Evolutionary conservation across 2,888 invertebrate species (phyloP).

Genomic region (Fissipunctia ypsillon): DNA sequence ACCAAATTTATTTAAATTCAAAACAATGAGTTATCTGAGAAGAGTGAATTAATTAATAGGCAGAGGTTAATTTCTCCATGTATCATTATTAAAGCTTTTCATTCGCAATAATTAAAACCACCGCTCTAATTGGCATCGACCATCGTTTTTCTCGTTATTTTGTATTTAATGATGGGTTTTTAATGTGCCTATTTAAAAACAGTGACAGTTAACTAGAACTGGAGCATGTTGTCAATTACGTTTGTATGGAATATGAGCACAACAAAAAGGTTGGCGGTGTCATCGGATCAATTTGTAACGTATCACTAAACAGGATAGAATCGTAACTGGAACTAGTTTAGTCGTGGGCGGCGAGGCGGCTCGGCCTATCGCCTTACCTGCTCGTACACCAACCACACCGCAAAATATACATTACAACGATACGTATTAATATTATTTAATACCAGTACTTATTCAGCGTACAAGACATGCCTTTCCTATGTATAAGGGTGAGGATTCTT

Average conservation of each 20-base stretch:
- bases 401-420: slow-evolving; percentile 79
- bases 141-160: slow-evolving; percentile 49
- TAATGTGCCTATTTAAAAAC: slow-evolving; percentile 43
- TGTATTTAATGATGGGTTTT: slow-evolving; percentile 45
- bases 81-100: slow-evolving; percentile 46
- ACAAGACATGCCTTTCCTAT: neutral
- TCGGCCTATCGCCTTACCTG: slow-evolving; percentile 78
- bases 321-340: slow-evolving; percentile 76
- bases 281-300: slow-evolving; percentile 82
- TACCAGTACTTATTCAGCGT: slow-evolving; percentile 15
- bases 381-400: slow-evolving; percentile 72
- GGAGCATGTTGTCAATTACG: slow-evolving; percentile 43
- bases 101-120: slow-evolving; percentile 50
- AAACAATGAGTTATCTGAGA: slow-evolving; percentile 17
- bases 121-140: slow-evolving; percentile 43
- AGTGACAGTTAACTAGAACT: slow-evolving; percentile 24
- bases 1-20: slow-evolving; percentile 41
- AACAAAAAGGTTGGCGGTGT: slow-evolving; percentile 75
- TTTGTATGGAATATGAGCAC: slow-evolving; percentile 57
- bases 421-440: slow-evolving; percentile 39
- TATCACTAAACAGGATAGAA: slow-evolving; percentile 79
- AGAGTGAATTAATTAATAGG: slow-evolving; percentile 32
- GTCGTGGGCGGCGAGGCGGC: slow-evolving; percentile 79
- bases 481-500: neutral
- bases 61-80: slow-evolving; percentile 37